Base-by-base conservation (phyloP, 2,888 invertebrate genomes). In the Dryocosmus kuriphilus region DNA sequence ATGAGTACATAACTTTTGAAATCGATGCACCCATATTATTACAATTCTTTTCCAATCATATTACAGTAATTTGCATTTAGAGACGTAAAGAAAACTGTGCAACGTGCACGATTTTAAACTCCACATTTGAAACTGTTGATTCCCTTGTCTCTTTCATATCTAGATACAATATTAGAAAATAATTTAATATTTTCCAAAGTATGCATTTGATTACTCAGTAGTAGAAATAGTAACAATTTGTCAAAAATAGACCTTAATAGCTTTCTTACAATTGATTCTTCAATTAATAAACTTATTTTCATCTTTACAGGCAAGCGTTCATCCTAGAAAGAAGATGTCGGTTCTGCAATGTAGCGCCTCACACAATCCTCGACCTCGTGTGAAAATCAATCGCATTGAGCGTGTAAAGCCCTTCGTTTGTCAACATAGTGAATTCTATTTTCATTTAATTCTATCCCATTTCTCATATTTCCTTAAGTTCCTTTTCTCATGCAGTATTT, bases 331-430 rank as follows among this genome's bases (percentile, higher is more conserved):
- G 22, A 62, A 77, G n/a, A 1, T 84, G 2, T 75, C 83, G 4
- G 83, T 83, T 8, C 79, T 85, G 8, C 80, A 84, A 14, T 77
- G 80, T 14, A 75, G 60, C 7, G 84, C 83, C 19, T n/a, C 30
- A 51, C 6, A 22, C 77, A 57, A 62, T n/a, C 81, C 74, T 75
- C 89, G 86, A 38, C 60, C 84, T 1, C 82, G 83, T 5, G 88
- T 88, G 62, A 82, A 85, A 1, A 76, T 89, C 19, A 88, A 89
- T 78, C 87, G 88, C 27, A 83, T 82, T 9, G 86, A 87, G 65
- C 85, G 80, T 35, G 83, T 91, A 7, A 81, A 85, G 51, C 91
- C 92, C 19, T 91, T 88, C 35, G 83, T 89, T 2, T 92, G 92
- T 57, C 84, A 87, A 38, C 89, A 90, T 77, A 88, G 90, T 90